These are phyloP conservation scores for Pseudoatta argentina DNA, from an alignment of 1,140 invertebrate genomes.

Conservation along the genomic window DNA sequence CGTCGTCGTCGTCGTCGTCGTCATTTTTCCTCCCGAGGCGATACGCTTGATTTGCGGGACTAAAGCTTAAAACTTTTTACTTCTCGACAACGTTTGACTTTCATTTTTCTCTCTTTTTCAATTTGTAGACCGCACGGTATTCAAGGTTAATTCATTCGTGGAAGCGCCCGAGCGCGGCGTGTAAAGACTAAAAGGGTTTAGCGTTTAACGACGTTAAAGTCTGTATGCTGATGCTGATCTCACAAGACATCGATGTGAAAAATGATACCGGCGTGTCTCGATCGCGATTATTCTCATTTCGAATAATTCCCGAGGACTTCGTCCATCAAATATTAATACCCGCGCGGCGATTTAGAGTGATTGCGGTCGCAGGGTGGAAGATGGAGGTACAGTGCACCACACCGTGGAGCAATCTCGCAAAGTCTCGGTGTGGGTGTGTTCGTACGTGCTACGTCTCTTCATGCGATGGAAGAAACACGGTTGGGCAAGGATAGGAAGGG, in stretches of 20 bases:
- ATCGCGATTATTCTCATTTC: conserved; percentile 67
- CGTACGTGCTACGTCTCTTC: conserved; percentile 46
- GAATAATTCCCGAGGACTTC: conserved; percentile 69
- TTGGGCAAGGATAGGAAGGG: not conserved
- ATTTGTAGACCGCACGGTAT: conserved; percentile 37
- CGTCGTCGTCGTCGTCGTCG: not conserved
- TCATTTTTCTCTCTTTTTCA: conserved; percentile 13
- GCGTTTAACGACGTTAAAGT: conserved; percentile 29
- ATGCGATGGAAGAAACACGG: conserved; percentile 47
- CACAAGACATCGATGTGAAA: conserved; percentile 57
- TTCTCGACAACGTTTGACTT: conserved; percentile 19
- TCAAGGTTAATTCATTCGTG: conserved; percentile 62
- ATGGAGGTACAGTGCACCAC: conserved; percentile 40
- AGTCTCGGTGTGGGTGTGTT: conserved; percentile 62
- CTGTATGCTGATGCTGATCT: conserved; percentile 27
- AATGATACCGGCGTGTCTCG: conserved; percentile 65
- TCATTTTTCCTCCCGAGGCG: conserved; percentile 47
- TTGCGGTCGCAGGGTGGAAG: conserved; percentile 76
- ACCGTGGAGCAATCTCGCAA: conserved; percentile 48
- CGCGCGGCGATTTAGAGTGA: conserved; percentile 79
- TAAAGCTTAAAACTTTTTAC: conserved; percentile 57
- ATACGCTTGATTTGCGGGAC: conserved; percentile 59
- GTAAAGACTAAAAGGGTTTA: conserved; percentile 44
- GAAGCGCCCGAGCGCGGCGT: conserved; percentile 9
- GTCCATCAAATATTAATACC: conserved; percentile 80